These are phyloP conservation scores for Vollenhovia emeryi DNA, from an alignment of 1,140 invertebrate genomes.

Conservation along the genomic window DNA sequence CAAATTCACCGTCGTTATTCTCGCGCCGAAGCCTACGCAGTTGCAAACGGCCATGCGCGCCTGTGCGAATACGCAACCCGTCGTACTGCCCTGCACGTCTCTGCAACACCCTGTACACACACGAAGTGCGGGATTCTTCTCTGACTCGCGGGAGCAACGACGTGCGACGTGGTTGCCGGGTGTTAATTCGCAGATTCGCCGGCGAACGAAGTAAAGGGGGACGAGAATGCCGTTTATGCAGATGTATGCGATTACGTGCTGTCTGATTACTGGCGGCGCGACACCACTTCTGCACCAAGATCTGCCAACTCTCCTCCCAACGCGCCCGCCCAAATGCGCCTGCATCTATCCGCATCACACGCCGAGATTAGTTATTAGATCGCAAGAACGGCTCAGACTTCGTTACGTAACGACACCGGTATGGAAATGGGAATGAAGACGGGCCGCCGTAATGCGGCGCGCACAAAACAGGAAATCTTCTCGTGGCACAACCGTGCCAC, in stretches of 20 bases:
- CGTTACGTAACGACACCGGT: slow-evolving; percentile 60
- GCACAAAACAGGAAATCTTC: slow-evolving; percentile 47
- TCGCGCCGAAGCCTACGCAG: too few species aligned
- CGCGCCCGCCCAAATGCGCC: slow-evolving; percentile 34
- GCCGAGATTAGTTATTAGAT: slow-evolving; percentile 75
- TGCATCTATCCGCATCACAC: slow-evolving; percentile 21
- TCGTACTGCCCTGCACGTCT: too few species aligned
- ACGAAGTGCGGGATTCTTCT: too few species aligned
- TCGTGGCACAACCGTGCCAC: too few species aligned
- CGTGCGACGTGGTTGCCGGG: neutral
- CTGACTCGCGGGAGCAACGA: neutral
- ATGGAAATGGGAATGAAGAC: slow-evolving; percentile 70
- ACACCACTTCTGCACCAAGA: slow-evolving; percentile 13
- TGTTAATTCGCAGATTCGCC: slow-evolving; percentile 18
- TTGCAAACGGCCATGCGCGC: too few species aligned
- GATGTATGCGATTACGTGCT: slow-evolving; percentile 65
- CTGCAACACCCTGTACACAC: too few species aligned
- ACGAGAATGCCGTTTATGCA: slow-evolving; percentile 69
- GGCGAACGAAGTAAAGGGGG: neutral
- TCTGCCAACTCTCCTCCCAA: neutral
- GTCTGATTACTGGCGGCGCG: slow-evolving; percentile 61
- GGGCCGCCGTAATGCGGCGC: slow-evolving; percentile 7
- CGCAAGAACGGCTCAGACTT: slow-evolving; percentile 55
- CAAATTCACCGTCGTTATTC: too few species aligned
- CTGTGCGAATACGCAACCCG: too few species aligned